Base-by-base conservation (phyloP, 2,113 vertebrate species). In the Mirza zaza region DNA sequence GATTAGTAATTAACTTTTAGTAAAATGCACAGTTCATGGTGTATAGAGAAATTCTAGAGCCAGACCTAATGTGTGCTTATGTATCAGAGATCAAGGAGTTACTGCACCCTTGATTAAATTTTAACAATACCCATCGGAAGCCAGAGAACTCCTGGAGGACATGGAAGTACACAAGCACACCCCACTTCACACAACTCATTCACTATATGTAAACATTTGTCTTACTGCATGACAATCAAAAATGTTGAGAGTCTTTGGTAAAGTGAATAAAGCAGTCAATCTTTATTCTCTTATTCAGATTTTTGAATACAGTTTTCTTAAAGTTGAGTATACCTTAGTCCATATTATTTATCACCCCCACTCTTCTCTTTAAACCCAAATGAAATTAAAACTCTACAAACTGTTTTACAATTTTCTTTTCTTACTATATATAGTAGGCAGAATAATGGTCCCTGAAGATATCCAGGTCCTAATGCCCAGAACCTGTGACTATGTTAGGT, bases 341-440 rank as follows among this genome's bases (percentile, higher is more conserved):
- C 29, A 42, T 71, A 71, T 87, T 55, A 71, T 68, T 85, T 92
- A 45, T 65, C 67, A 97, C 7, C 23, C 92, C 39, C 23, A 76
- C n/a, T 52, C n/a, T 59, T 91, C 77, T 90, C 88, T 81, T 18
- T 21, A 93, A 89, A 50, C 48, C 50, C n/a, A 92, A 96, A 82
- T 36, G 13, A n/a, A 95, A 96, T 96, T 76, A 48, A 76, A 91
- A 76, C n/a, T 32, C 55, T 45, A 73, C 15, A 81, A 73, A 85
- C 39, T 61, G 8, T 27, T 83, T 63, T 50, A 45, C 50, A 87
- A 68, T 25, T 83, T 70, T 36, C 14, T 81, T 85, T 86, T 79
- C 65, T 95, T 70, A 79, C 36, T 83, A 39, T 34, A 63, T 11
- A 85, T 25, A 17, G 32, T 25, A 86, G 79, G 55, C 39, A 83